Percentiles rank a stretch among this genome's conserved stretches.
Conservation (phyloP, 2,113 vertebrate genomes). For the Gasterosteus aculeatus region DNA sequence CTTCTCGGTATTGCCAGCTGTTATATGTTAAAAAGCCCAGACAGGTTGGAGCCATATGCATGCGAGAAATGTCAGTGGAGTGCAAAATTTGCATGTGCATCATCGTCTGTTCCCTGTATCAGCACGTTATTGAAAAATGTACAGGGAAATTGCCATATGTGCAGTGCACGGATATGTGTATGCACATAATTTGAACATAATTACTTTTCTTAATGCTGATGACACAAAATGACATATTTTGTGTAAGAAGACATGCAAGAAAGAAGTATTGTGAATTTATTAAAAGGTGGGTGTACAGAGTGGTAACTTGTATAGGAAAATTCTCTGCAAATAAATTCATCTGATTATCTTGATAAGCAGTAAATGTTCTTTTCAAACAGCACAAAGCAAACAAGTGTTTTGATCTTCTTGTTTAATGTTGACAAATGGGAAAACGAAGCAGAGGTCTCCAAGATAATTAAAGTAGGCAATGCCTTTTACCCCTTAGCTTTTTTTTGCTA, state of each 20-base stretch:
- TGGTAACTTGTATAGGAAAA: not conserved
- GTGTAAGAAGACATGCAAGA: not conserved
- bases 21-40: not conserved
- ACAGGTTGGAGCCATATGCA: slow-evolving; percentile 14
- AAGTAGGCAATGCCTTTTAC: not conserved
- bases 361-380: not conserved
- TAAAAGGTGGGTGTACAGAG: not conserved
- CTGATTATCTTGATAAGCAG: not conserved
- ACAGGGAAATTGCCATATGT: slow-evolving; percentile 31
- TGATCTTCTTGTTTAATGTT: not conserved
- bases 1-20: slow-evolving; percentile 8
- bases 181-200: not conserved
- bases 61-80: slow-evolving; percentile 2
- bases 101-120: slow-evolving; percentile 30
- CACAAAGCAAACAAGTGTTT: slow-evolving; percentile 5
- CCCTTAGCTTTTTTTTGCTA: not conserved
- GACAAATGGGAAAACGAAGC: not conserved
- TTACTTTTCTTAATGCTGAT: not conserved
- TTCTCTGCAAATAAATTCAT: slow-evolving; percentile 5
- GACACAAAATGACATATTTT: not conserved
- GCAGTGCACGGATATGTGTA: not conserved
- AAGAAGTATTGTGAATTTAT: not conserved
- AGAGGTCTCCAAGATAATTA: not conserved
- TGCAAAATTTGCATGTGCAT: slow-evolving; percentile 5
- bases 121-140: slow-evolving; percentile 31